Base-by-base conservation (phyloP, 1,140 invertebrate species). In the Mylabris phalerata region DNA sequence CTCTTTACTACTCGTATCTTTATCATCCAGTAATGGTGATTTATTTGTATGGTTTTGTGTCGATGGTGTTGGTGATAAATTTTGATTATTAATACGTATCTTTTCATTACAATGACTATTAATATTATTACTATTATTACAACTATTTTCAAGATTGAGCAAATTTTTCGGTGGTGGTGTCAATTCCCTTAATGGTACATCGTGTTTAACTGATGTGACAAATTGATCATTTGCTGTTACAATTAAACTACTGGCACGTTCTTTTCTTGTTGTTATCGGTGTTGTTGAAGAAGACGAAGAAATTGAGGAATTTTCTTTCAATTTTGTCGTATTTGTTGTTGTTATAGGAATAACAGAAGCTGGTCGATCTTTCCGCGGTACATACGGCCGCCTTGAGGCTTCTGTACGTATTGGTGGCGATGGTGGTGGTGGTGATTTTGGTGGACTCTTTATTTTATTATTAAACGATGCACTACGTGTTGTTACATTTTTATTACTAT, bases 391-490 rank as follows among this genome's bases (percentile, higher is more conserved):
- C 63, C 60, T 61, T 48, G 70, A 61, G 62, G 75, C 63, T 66
- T 79, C 63, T 64, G 67, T 65, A n/a, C 63, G 44, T 10, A 67
- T 52, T 5, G 80, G 78, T 9, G 78, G 78, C 11, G 78, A 76
- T 3, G 77, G 77, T 39, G 79, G 72, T 11, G 79, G 32, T 32
- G 41, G 77, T 9, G 79, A 78, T 32, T 75, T 69, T 13, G 80
- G 74, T n/a, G 80, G 78, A 45, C 79, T 78, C 7, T 72, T 63
- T 49, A 75, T 65, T 60, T 58, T 55, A 54, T 67, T 68, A 57
- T 66, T 76, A 65, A 78, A 77, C n/a, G 77, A 66, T 55, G 71
- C 63, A 63, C 73, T 67, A 67, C 79, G 58, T 61, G 75, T 66
- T 50, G 71, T 67, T 59, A 69, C 69, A 38, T 73, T 70, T 71